phyloP scores from a whole-genome alignment of 2,888 invertebrate species.

The Nomada hirtipes region DNA sequence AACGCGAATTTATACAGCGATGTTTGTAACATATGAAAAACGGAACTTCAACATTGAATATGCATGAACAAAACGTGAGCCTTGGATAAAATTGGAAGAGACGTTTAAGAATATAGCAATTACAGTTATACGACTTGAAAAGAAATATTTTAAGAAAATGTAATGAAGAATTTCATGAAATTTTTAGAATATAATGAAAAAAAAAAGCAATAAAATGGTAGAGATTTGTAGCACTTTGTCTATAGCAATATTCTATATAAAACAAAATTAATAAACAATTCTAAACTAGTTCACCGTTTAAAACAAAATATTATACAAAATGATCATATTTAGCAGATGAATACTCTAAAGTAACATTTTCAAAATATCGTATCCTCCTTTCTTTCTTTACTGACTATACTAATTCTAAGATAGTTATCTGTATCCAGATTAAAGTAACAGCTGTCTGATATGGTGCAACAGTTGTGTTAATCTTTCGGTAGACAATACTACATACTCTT shows the following conservation, averaged over 20 bases:
- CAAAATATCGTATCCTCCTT: not conserved
- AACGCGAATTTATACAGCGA: not conserved
- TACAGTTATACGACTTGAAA: not conserved
- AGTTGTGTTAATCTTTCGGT: conserved; percentile 54
- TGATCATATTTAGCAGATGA: not conserved
- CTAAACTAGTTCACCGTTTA: not conserved
- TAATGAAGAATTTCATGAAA: too few species aligned
- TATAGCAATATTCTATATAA: not conserved
- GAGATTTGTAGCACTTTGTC: too few species aligned
- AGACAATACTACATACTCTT: not conserved
- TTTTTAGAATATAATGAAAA: not conserved
- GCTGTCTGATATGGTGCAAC: conserved; percentile 63
- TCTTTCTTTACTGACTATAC: conserved; percentile 47
- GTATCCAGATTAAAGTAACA: conserved; percentile 70
- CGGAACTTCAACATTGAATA: not conserved
- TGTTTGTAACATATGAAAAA: not conserved
- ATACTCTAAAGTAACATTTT: not conserved
- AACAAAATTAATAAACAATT: not conserved
- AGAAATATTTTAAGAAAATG: too few species aligned
- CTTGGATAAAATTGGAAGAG: not conserved
- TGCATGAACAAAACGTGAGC: not conserved
- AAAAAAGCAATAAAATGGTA: not conserved
- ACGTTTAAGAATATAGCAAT: not conserved
- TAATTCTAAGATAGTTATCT: conserved; percentile 53
- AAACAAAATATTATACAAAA: not conserved